These are phyloP conservation scores for Rhodinocichla rosea DNA, from an alignment of 2,113 vertebrate genomes.

Conservation along the genomic window DNA sequence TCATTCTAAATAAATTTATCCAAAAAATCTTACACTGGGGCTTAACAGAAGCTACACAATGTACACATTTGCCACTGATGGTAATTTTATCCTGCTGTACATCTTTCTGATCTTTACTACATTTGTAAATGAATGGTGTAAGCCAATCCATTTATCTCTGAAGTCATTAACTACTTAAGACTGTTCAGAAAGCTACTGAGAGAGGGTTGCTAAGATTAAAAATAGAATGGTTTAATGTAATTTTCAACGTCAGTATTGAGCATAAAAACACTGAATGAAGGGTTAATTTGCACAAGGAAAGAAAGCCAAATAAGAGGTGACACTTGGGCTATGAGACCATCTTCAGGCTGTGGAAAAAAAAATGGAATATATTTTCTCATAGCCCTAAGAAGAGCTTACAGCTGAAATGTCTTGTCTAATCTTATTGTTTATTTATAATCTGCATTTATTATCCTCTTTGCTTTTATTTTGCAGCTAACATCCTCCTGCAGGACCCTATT, in stretches of 20 bases:
- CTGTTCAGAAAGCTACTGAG: not conserved
- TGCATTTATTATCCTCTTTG: conserved; percentile 15
- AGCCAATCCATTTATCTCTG: not conserved
- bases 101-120: not conserved
- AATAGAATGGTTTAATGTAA: not conserved
- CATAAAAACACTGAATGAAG: conserved; percentile 3
- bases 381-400: conserved; percentile 11
- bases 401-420: not conserved
- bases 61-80: not conserved
- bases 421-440: not conserved
- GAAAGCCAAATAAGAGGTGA: not conserved
- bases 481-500: not conserved
- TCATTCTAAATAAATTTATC: not conserved
- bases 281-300: conserved; percentile 8
- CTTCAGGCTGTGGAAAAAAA: not conserved
- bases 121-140: not conserved
- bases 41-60: not conserved
- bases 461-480: conserved; percentile 16
- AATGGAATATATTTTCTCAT: not conserved
- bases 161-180: not conserved
- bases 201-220: not conserved
- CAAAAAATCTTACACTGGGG: not conserved
- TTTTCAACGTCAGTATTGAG: not conserved
- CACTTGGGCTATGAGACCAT: not conserved
- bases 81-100: not conserved